Conservation (phyloP, 2,888 invertebrate species). For the Lycocerus yunnanus region DNA sequence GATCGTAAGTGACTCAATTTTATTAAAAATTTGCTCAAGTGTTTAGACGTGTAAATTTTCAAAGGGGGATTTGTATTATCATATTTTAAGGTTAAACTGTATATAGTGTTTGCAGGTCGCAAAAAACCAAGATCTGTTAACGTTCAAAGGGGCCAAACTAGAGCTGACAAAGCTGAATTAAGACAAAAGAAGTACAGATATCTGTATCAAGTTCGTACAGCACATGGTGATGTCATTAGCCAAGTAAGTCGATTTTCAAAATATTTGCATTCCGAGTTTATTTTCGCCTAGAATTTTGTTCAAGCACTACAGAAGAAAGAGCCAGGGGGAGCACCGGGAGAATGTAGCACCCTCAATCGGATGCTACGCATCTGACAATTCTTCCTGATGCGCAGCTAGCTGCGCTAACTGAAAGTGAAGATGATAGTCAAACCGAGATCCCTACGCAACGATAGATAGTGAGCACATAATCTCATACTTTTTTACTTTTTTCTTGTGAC, state of each 20-base stretch:
- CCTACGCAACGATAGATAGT: conserved; percentile 44
- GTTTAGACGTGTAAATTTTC: not conserved
- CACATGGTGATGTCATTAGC: conserved; percentile 88
- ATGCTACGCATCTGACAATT: conserved; percentile 77
- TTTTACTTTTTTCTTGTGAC: conserved; percentile 11
- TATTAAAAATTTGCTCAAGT: not conserved
- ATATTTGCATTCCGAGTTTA: not conserved
- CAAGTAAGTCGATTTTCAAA: conserved; percentile 63
- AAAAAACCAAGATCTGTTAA: conserved; percentile 55
- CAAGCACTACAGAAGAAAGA: conserved; percentile 72
- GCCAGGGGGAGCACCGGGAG: conserved; percentile 60
- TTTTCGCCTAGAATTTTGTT: conserved; percentile 70
- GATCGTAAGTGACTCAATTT: conserved; percentile 58
- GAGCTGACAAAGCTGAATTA: conserved; percentile 78
- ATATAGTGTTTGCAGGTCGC: conserved; percentile 50
- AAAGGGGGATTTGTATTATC: not conserved
- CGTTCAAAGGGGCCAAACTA: conserved; percentile 61
- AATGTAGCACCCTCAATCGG: conserved; percentile 78
- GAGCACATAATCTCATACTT: conserved; percentile 5
- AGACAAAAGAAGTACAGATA: conserved; percentile 85
- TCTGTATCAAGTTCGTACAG: conserved; percentile 85
- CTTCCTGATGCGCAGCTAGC: conserved; percentile 68
- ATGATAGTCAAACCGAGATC: conserved; percentile 56
- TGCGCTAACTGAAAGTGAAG: conserved; percentile 65
- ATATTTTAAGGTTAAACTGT: conserved; percentile 4